A percentile compares a stretch with the other conserved stretches of the same genome.
phyloP scores from a whole-genome alignment of 2,113 vertebrate genomes.

The Todiramphus chloris region DNA sequence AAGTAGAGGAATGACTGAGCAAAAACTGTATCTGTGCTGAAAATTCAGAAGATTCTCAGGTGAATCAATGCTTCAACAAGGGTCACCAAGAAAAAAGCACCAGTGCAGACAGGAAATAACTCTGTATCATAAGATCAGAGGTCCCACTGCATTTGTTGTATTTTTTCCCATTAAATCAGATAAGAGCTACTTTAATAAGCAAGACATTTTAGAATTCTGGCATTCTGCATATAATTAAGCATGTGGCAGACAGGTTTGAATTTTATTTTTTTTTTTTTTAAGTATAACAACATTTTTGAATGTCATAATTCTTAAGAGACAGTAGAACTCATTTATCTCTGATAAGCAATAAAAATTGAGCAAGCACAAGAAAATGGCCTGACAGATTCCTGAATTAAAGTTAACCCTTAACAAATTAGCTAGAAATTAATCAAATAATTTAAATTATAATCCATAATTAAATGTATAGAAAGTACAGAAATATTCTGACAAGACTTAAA shows the following conservation, averaged over 20 bases:
- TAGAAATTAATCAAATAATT: not conserved
- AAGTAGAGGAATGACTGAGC: not conserved
- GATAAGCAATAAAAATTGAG: not conserved
- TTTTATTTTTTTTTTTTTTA: not conserved
- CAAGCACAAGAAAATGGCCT: not conserved
- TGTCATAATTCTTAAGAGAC: not conserved
- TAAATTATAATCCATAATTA: not conserved
- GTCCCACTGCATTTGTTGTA: not conserved
- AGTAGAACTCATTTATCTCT: not conserved
- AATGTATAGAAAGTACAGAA: not conserved
- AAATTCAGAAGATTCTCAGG: not conserved
- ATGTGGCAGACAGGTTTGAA: not conserved
- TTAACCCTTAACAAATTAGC: not conserved
- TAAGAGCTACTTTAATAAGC: not conserved
- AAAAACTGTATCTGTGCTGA: not conserved
- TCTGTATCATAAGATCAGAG: not conserved
- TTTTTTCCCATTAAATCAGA: not conserved
- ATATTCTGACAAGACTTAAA: not conserved
- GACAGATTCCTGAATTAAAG: not conserved
- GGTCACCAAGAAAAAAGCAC: not conserved
- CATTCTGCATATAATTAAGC: not conserved
- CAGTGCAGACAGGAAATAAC: not conserved
- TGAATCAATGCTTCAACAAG: not conserved
- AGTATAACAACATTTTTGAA: not conserved
- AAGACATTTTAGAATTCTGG: not conserved